A percentile compares a stretch with the other conserved stretches of the same genome.
Conservation (phyloP, 2,113 vertebrate genomes). For the Ginglymostoma cirratum region DNA sequence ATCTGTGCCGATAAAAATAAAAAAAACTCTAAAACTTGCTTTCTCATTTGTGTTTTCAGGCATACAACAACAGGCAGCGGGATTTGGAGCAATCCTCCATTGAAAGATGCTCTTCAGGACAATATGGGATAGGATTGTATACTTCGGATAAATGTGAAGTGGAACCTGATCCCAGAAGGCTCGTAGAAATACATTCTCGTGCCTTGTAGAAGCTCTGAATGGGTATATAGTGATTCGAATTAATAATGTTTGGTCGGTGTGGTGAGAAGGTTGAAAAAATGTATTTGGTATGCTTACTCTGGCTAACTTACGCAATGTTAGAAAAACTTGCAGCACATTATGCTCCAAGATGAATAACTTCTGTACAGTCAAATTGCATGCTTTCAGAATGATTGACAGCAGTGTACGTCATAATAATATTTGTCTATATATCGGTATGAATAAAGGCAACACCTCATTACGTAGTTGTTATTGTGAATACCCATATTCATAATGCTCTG, state of each 20-base stretch:
- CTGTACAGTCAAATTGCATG: not conserved
- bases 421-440: too few species aligned
- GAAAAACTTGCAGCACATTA: not conserved
- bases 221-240: not conserved
- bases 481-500: not conserved
- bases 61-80: not conserved
- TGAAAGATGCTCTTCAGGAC: not conserved
- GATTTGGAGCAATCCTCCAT: constrained; percentile 2
- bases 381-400: not conserved
- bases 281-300: not conserved
- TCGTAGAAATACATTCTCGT: constrained; percentile 18
- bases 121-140: not conserved
- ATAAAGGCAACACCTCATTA: too few species aligned
- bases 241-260: not conserved
- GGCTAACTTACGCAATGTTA: not conserved
- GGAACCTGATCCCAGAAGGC: not conserved
- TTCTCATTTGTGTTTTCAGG: not conserved
- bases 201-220: not conserved
- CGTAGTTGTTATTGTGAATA: not conserved
- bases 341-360: not conserved
- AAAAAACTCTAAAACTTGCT: not conserved
- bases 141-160: not conserved
- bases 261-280: not conserved
- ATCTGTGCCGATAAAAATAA: not conserved
- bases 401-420: not conserved